Percentiles rank a stretch among this genome's conserved stretches.
phyloP scores from a whole-genome alignment of 2,113 vertebrate species.

The Emydocephalus ijimae region DNA sequence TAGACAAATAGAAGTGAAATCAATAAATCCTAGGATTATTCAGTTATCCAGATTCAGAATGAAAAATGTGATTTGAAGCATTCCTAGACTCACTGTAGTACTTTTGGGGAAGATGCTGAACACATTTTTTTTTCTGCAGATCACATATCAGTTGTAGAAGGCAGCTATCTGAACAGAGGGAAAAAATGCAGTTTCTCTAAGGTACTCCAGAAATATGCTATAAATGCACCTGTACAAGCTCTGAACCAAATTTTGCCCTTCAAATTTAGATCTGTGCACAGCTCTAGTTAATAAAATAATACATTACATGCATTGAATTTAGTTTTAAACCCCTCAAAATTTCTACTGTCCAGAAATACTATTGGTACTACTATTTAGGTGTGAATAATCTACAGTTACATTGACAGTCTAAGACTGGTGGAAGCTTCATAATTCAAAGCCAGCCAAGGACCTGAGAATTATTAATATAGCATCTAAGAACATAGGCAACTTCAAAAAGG shows the following conservation, averaged over 20 bases:
- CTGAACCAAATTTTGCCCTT: neutral
- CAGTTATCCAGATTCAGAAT: neutral
- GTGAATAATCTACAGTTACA: neutral
- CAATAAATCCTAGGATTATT: neutral
- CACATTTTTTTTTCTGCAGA: neutral
- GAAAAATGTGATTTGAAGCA: neutral
- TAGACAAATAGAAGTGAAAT: conserved; percentile 18
- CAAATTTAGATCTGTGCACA: neutral
- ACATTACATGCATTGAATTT: neutral
- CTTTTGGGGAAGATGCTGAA: neutral
- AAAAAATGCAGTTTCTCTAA: neutral
- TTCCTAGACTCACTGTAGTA: neutral
- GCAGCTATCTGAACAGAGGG: neutral
- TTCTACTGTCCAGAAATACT: neutral
- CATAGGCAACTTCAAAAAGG: neutral
- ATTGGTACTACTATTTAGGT: neutral
- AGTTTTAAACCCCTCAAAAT: neutral
- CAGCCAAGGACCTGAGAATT: neutral
- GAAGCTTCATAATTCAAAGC: neutral
- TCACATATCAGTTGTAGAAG: neutral
- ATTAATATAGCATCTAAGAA: neutral
- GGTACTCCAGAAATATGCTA: neutral
- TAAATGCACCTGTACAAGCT: neutral
- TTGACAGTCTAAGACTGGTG: neutral
- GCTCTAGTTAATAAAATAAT: neutral